A percentile compares a stretch with the other conserved stretches of the same genome.
Evolutionary conservation across 2,113 vertebrate species (phyloP).

Genomic region (Nesogale talazaci): DNA sequence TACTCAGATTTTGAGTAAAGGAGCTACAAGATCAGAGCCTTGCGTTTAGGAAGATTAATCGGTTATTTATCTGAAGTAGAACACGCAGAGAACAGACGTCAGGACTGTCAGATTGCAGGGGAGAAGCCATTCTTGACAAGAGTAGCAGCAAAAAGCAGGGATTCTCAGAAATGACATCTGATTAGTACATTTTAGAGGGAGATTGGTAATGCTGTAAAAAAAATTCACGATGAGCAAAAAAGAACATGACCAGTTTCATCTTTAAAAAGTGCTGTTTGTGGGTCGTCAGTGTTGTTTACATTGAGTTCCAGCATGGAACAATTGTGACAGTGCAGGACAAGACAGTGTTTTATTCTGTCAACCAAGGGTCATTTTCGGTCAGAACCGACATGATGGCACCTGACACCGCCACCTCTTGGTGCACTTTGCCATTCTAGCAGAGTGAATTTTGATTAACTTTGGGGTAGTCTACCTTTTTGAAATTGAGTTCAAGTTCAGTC

Average conservation of each 20-base stretch:
- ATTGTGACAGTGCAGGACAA: too few relatives aligned
- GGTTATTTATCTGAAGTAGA: background rate
- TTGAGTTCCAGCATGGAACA: too few relatives aligned
- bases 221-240: background rate
- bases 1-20: background rate
- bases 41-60: background rate
- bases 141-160: background rate
- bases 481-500: background rate
- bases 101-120: too few relatives aligned
- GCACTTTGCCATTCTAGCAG: background rate
- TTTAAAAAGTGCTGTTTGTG: background rate
- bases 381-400: too few relatives aligned
- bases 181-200: too few relatives aligned
- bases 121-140: too few relatives aligned
- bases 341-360: too few relatives aligned
- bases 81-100: too few relatives aligned
- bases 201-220: background rate
- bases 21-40: background rate
- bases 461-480: background rate
- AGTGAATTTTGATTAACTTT: background rate
- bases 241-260: background rate
- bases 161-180: too few relatives aligned
- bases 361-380: too few relatives aligned
- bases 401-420: too few relatives aligned
- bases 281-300: too few relatives aligned